Base-by-base conservation (phyloP, 1,140 invertebrate genomes). In the Ruditapes philippinarum region DNA sequence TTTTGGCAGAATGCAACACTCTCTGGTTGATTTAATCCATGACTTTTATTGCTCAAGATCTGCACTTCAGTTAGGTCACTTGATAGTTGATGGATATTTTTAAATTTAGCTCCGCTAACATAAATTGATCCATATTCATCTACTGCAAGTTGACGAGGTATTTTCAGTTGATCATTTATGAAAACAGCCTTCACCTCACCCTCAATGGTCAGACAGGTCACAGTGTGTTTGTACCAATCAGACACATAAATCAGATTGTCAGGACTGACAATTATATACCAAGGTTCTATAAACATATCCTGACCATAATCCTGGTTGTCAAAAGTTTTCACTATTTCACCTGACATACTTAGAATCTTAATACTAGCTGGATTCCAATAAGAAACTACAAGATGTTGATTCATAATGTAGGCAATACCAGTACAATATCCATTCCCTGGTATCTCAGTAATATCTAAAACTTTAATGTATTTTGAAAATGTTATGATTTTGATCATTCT, bases 21-120 rank as follows among this genome's bases (percentile, higher is more conserved):
- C 40, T 19, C 7, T 25, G 74, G 74, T 31, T 19, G 3, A 17
- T 4, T 14, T 9, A 78, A 1, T 51, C 49, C 51, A 22, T 62
- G 22, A 22, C 49, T 51, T 33, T 62, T 54, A 38, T 62, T 42
- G 0, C 12, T 51, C 36, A 81, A 31, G 7, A 57, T 81, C 28
- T 57, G 57, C 33, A 31, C 49, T 62, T 57, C 17, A 9, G 33
- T 62, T 28, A 62, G 49, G 12, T 81, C 54, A 81, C 28, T 60
- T 38, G 78, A 60, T 57, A 81, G 25, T 28, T 49, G 36, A 60
- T 62, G 57, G 1, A 81, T 54, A 81, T 57, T 81, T 51, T 81
- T 9, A 3, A 54, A 81, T 0, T 3, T 5, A 2, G 5, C 22
- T 22, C 51, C 78, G 36, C 78, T 60, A 33, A 81, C 78, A 62